These are phyloP conservation scores for Formicarius rufipectus DNA, from an alignment of 2,113 vertebrate species.

Conservation along the genomic window DNA sequence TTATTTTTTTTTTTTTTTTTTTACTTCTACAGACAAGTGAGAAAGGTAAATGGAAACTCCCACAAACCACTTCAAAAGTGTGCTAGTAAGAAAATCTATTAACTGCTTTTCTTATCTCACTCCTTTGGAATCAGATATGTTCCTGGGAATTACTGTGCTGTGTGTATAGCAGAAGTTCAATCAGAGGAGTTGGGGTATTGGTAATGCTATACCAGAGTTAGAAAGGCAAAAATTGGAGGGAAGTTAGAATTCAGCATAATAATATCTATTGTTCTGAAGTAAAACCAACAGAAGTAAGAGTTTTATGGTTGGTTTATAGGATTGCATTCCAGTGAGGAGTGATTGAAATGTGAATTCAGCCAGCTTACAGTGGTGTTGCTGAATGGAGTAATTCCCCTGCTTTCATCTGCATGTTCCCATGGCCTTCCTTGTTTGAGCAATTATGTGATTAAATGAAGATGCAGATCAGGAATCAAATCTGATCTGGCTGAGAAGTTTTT, in stretches of 20 bases:
- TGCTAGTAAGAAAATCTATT: constrained; percentile 1
- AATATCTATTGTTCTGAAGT: neutral
- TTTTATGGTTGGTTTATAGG: neutral
- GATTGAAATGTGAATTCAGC: neutral
- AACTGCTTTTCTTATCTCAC: neutral
- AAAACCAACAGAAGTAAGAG: neutral
- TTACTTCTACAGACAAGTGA: neutral
- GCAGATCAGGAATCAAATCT: neutral
- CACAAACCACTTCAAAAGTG: neutral
- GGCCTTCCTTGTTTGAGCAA: neutral
- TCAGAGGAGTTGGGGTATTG: neutral
- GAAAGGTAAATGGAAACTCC: neutral
- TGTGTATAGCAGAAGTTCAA: neutral
- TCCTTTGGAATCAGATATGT: neutral
- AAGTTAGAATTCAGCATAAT: neutral
- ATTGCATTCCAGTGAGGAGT: neutral
- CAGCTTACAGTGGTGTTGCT: neutral
- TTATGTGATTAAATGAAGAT: neutral
- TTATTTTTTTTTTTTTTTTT: neutral
- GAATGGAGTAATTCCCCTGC: neutral
- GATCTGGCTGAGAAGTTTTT: neutral
- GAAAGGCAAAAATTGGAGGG: neutral
- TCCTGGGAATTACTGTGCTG: neutral
- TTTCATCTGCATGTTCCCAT: neutral
- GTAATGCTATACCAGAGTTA: neutral